Conservation (phyloP, 2,888 invertebrate genomes). For the Coecobrya sp. region DNA sequence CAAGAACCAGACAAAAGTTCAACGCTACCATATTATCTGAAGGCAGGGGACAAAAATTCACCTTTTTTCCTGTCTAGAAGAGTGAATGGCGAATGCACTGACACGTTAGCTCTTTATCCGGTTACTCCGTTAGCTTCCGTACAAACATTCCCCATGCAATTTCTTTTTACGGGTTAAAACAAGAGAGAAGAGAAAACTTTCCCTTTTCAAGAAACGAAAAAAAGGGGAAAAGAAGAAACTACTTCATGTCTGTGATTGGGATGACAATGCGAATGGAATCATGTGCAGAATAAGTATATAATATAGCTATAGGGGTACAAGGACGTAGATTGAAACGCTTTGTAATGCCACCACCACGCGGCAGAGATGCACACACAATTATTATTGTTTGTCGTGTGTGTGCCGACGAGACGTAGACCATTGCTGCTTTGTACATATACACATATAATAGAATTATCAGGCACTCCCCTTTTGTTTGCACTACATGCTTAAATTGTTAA, state of each 20-base stretch:
- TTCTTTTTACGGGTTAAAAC: conserved; percentile 16
- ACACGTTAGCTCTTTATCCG: background rate
- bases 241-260: conserved; percentile 33
- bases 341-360: background rate
- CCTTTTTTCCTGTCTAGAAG: background rate
- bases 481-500: conserved; percentile 75
- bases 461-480: conserved; percentile 63
- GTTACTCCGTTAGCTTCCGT: background rate
- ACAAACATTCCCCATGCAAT: background rate
- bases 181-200: background rate
- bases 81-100: background rate
- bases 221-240: background rate
- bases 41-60: too few species aligned
- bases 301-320: background rate
- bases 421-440: background rate
- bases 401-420: too few species aligned
- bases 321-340: background rate
- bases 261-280: conserved; percentile 44
- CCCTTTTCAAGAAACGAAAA: background rate
- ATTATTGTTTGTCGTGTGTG: background rate
- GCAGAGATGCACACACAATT: background rate
- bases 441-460: background rate
- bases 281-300: background rate
- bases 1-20: conserved; percentile 35
- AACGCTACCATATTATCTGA: background rate